Evolutionary conservation across 2,113 vertebrate genomes (phyloP), one percentile per base, ranked within the genome.

Genomic region (Cromileptes altivelis): DNA sequence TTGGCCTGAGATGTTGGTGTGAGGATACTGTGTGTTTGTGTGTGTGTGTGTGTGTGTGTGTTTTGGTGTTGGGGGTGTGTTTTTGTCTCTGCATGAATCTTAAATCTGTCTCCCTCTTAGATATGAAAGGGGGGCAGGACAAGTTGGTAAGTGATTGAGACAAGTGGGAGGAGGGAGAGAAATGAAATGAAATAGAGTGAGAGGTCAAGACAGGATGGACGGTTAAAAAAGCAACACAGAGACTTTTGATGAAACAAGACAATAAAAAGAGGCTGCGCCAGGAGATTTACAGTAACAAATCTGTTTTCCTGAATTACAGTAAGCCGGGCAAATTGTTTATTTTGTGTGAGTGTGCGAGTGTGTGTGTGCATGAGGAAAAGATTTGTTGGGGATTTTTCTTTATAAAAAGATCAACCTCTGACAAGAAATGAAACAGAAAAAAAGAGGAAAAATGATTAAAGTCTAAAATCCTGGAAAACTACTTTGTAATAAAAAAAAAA

Each of bases 1-100:
- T 90, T 91, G 92, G 89, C 78, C 75, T 88, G 82, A 83, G 85
- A 91, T 74, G 75, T 25, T 60, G 71, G 86, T 91, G 86, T 78
- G 81, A 89, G 86, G 75, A 81, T 60, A 45, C 47, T 30, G 17
- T 62, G 55, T 64, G 72, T 81, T 57, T 81, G 72, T 62, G 18
- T 60, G 70, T 30, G 60, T 71, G 60, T 58, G 55, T 75, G 71
- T 61, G 63, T 60, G 61, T 70, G 62, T 81, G 68, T 64, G 70
- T 73, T 77, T 75, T 21, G 69, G 64, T 79, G 74, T 81, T 33
- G 47, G 55, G 37, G 53, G 70, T 74, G 78, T 75, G 63, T 78
- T 71, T 81, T 60, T 67, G 68, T 75, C 55, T 58, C 42, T 64
- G 53, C 64, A 10, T 23, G 62, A 10, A 50, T 74, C 53, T 80